These are phyloP conservation scores for Periparus ater DNA, from an alignment of 2,797 vertebrate species.

Conservation along the genomic window DNA sequence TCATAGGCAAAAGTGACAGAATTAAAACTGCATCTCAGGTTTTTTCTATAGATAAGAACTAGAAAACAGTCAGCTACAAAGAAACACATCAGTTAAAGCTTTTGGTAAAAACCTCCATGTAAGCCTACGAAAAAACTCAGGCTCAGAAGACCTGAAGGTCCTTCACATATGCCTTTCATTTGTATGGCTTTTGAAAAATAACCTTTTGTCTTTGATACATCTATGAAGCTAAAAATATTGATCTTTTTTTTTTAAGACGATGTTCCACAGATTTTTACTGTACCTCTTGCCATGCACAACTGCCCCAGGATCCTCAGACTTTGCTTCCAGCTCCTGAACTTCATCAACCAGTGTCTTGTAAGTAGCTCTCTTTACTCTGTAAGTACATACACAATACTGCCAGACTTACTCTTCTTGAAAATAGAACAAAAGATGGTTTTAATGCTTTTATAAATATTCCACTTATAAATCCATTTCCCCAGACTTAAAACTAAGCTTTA, in stretches of 20 bases:
- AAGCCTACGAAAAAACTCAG: neutral
- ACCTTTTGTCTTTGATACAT: neutral
- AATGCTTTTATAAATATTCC: neutral
- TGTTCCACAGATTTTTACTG: conserved; percentile 19
- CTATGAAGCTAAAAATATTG: neutral
- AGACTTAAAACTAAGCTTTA: neutral
- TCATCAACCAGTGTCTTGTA: conserved; percentile 98
- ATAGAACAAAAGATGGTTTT: neutral
- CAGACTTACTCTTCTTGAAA: conserved; percentile 28
- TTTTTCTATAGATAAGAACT: neutral
- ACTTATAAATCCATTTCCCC: neutral
- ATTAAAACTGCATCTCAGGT: neutral
- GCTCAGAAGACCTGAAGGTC: neutral
- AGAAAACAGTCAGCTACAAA: neutral
- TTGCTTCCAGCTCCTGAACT: conserved; percentile 95
- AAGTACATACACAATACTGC: conserved; percentile 14
- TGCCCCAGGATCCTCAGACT: conserved; percentile 94
- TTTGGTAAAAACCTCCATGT: neutral
- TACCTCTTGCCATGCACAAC: conserved; percentile 96
- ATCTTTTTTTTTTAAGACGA: neutral
- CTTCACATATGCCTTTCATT: neutral
- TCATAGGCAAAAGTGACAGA: neutral
- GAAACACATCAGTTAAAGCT: neutral
- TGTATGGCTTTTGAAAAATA: neutral
- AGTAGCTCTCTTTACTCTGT: conserved; percentile 88